Conservation (phyloP, 2,797 vertebrate genomes). For the Lycodopsis pacificus region DNA sequence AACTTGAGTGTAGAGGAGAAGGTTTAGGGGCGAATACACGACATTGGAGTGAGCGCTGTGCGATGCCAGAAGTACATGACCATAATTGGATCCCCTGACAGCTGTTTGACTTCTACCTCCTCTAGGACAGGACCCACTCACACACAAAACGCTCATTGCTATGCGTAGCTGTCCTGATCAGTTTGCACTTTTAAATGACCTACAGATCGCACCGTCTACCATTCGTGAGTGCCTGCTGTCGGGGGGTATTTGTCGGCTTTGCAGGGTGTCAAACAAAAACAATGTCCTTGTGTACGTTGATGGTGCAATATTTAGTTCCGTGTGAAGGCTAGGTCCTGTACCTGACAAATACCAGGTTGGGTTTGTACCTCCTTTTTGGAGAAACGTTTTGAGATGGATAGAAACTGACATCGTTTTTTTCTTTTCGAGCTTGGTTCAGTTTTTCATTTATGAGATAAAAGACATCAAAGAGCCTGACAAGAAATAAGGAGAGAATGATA, state of each 20-base stretch:
- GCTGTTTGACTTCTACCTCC: constrained; percentile 61
- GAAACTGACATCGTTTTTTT: not conserved
- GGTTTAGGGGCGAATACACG: constrained; percentile 39
- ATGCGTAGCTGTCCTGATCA: constrained; percentile 44
- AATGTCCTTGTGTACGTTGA: not conserved
- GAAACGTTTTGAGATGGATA: not conserved
- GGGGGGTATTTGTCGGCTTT: constrained; percentile 17
- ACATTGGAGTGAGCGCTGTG: constrained; percentile 35
- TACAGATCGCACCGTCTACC: constrained; percentile 26
- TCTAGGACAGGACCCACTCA: constrained; percentile 45
- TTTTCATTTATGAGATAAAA: not conserved
- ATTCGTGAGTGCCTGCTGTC: constrained; percentile 23
- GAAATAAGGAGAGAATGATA: not conserved
- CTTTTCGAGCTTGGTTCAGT: not conserved
- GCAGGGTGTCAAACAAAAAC: constrained; percentile 18
- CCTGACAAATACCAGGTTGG: not conserved
- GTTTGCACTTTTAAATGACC: constrained; percentile 55
- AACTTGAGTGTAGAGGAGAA: constrained; percentile 55
- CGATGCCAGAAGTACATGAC: constrained; percentile 55
- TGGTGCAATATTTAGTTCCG: not conserved
- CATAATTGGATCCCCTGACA: constrained; percentile 78
- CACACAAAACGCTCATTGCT: constrained; percentile 48
- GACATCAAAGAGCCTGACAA: not conserved
- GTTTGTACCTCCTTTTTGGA: not conserved
- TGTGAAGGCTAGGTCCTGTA: not conserved